These are phyloP conservation scores for Callosobruchus maculatus DNA, from an alignment of 2,888 invertebrate genomes.

Conservation along the genomic window DNA sequence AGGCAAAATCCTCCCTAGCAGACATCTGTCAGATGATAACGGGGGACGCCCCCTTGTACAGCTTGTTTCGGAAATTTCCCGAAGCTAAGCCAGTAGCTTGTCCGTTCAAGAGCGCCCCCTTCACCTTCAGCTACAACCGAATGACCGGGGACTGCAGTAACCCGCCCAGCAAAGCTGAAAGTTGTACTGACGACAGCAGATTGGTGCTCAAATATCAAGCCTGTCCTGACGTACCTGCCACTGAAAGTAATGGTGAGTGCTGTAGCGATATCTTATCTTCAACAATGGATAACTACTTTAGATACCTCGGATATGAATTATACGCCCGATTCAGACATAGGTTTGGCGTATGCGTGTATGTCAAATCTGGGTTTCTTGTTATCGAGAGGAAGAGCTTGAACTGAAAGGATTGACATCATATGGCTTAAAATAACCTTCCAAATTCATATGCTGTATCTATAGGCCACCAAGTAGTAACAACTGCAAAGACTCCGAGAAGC, in stretches of 20 bases:
- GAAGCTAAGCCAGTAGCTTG: conserved; percentile 64
- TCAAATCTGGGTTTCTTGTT: too few relatives aligned
- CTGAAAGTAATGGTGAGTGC: conserved; percentile 70
- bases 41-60: conserved; percentile 68
- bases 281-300: too few relatives aligned
- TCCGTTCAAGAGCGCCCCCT: conserved; percentile 77
- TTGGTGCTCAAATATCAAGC: conserved; percentile 79
- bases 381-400: too few relatives aligned
- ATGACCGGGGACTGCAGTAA: conserved; percentile 71
- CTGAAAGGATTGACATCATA: too few relatives aligned
- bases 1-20: conserved; percentile 55
- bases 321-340: too few relatives aligned
- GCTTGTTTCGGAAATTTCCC: conserved; percentile 70
- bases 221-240: conserved; percentile 72
- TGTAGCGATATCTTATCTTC: too few relatives aligned
- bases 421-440: too few relatives aligned
- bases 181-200: conserved; percentile 78
- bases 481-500: too few relatives aligned
- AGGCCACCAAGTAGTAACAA: too few relatives aligned
- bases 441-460: too few relatives aligned
- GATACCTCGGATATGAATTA: too few relatives aligned
- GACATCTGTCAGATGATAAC: conserved; percentile 66
- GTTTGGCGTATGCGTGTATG: too few relatives aligned
- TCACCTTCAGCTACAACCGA: conserved; percentile 68
- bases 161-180: conserved; percentile 75